Conservation (phyloP, 2,888 invertebrate species). For the Lepidonotus clava region DNA sequence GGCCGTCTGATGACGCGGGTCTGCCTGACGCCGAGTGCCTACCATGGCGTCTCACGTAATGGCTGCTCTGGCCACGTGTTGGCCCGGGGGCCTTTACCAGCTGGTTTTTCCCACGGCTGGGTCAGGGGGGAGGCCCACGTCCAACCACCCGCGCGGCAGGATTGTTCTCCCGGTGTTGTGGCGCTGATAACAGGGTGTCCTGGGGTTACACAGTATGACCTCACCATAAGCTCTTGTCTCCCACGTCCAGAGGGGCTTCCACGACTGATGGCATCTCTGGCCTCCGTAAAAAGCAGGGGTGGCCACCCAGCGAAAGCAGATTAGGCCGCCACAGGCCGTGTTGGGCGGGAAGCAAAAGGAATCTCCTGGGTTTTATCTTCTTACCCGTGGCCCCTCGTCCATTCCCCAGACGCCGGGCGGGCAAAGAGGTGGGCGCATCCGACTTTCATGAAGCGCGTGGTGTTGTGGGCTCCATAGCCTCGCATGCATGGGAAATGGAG, state of each 20-base stretch:
- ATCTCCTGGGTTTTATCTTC: not conserved
- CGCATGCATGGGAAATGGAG: too few relatives aligned
- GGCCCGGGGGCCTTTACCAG: not conserved
- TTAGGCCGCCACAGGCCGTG: not conserved
- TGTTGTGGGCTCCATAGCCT: too few relatives aligned
- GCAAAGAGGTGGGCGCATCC: not conserved
- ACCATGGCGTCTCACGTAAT: not conserved
- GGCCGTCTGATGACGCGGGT: not conserved
- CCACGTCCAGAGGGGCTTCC: not conserved
- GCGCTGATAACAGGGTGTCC: not conserved
- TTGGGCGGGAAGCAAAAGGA: not conserved
- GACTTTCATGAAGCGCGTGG: not conserved
- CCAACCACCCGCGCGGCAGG: not conserved
- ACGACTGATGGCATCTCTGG: not conserved
- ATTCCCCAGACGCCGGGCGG: not conserved
- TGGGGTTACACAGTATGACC: not conserved
- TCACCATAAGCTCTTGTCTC: not conserved
- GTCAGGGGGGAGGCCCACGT: not conserved
- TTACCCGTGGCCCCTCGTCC: not conserved
- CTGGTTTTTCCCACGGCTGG: constrained; percentile 4
- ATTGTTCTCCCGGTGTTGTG: not conserved
- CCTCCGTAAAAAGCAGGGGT: not conserved
- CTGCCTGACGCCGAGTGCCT: not conserved
- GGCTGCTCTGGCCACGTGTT: not conserved
- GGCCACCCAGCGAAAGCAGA: constrained; percentile 26